phyloP scores from a whole-genome alignment of 2,113 vertebrate genomes.

The Poeciliopsis occidentalis region DNA sequence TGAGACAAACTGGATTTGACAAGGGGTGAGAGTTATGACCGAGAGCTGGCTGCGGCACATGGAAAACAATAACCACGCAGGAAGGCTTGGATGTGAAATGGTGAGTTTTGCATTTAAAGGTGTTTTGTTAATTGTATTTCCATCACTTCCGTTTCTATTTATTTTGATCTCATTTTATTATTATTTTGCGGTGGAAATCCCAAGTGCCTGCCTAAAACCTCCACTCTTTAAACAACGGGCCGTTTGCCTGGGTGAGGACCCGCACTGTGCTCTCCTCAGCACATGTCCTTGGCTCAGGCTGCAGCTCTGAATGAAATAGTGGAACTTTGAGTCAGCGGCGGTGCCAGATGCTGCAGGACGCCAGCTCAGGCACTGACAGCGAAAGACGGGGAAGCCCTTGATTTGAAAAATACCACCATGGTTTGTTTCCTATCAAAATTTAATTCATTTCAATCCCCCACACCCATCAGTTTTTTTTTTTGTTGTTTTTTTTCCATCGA shows the following conservation, averaged over 20 bases:
- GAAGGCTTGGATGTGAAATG: conserved; percentile 9
- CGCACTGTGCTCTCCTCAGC: conserved; percentile 30
- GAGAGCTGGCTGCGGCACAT: conserved; percentile 23
- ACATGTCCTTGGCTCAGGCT: conserved; percentile 57
- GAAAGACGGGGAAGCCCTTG: conserved; percentile 67
- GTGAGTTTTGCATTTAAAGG: conserved; percentile 3
- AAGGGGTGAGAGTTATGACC: conserved; percentile 26
- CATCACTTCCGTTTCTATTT: conserved; percentile 1
- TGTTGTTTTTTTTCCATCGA: conserved; percentile 47
- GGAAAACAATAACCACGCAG: conserved; percentile 20
- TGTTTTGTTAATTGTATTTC: conserved; percentile 14
- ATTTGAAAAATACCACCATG: conserved; percentile 60
- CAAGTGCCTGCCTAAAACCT: conserved; percentile 10
- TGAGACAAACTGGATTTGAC: conserved; percentile 12
- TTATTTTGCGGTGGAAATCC: conserved; percentile 27
- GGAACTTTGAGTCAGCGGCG: conserved; percentile 61
- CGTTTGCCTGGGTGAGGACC: conserved; percentile 26
- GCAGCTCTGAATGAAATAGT: conserved; percentile 67
- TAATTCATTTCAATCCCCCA: conserved; percentile 60
- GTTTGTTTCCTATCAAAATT: conserved; percentile 66
- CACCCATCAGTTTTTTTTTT: conserved; percentile 47
- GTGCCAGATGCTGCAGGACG: conserved; percentile 43
- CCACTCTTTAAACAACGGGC: conserved; percentile 22
- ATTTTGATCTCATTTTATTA: neutral
- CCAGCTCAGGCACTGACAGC: conserved; percentile 55